Evolutionary conservation across 2,113 vertebrate genomes (phyloP).

Genomic region (Columba janthina): DNA sequence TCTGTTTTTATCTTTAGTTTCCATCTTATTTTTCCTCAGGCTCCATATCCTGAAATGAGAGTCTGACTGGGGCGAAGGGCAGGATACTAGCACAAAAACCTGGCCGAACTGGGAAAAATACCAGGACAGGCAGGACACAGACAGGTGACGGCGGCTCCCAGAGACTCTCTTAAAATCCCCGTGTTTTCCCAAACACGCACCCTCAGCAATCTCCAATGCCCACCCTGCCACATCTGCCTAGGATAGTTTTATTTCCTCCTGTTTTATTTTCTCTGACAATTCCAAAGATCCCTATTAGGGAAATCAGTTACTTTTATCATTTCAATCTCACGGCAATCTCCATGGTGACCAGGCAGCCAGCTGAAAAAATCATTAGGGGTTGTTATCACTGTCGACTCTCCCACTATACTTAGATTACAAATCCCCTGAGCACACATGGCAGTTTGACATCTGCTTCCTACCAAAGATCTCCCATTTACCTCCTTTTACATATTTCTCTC

Average conservation of each 20-base stretch:
- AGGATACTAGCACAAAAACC: not conserved
- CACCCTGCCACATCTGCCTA: not conserved
- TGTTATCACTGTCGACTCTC: not conserved
- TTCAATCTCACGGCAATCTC: not conserved
- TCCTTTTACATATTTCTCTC: not conserved
- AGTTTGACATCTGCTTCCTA: not conserved
- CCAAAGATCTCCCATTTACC: not conserved
- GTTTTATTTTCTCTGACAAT: too few species aligned
- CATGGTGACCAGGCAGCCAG: not conserved
- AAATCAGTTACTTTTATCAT: not conserved
- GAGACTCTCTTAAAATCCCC: not conserved
- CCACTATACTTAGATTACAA: not conserved
- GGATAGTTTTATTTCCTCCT: not conserved
- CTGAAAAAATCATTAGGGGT: not conserved
- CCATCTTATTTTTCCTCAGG: not conserved
- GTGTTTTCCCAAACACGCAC: accelerated
- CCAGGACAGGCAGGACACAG: not conserved
- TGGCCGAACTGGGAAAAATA: not conserved
- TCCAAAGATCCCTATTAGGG: not conserved
- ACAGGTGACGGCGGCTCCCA: not conserved
- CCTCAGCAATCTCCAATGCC: not conserved
- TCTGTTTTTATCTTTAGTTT: not conserved
- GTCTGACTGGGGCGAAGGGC: not conserved
- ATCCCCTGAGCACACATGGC: not conserved
- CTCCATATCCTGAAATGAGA: not conserved